Evolutionary conservation across 1,140 invertebrate species (phyloP).

Genomic region (Trichonephila clavata): DNA sequence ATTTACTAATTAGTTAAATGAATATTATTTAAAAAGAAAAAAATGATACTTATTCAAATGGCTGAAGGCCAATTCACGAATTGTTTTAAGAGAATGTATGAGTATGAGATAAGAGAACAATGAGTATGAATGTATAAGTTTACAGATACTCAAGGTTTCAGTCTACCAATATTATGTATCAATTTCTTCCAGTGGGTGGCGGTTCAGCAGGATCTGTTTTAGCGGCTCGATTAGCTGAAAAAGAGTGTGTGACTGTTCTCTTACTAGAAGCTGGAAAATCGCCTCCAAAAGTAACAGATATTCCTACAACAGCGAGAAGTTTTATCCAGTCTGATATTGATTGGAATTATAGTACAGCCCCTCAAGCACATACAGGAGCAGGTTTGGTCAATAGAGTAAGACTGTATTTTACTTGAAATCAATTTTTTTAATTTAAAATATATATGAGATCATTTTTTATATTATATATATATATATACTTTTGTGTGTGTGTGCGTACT

Average conservation of each 20-base stretch:
- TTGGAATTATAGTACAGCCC: conserved; percentile 86
- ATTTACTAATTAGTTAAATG: too few species aligned
- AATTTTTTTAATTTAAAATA: too few species aligned
- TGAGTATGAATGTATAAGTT: too few species aligned
- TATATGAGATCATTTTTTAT: too few species aligned
- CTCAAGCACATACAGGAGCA: conserved; percentile 81
- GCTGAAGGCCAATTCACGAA: too few species aligned
- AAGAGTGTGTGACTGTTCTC: conserved; percentile 84
- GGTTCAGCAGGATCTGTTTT: conserved; percentile 87
- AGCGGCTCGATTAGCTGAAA: conserved; percentile 84
- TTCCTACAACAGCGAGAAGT: conserved; percentile 65
- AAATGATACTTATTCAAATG: too few species aligned
- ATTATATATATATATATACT: too few species aligned
- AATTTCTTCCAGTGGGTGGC: conserved; percentile 84
- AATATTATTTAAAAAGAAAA: too few species aligned
- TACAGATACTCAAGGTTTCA: too few species aligned
- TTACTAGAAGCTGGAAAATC: conserved; percentile 86
- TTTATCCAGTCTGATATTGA: conserved; percentile 80
- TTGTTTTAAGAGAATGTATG: too few species aligned
- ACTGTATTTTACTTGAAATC: background rate
- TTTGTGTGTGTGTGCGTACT: too few species aligned
- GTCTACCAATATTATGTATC: background rate
- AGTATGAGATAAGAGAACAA: too few species aligned
- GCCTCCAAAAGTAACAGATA: conserved; percentile 72
- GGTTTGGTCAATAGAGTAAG: conserved; percentile 62